Evolutionary conservation across 2,888 invertebrate species (phyloP), one percentile per base, ranked within the genome.

Genomic region (Siphlonurus alternatus): DNA sequence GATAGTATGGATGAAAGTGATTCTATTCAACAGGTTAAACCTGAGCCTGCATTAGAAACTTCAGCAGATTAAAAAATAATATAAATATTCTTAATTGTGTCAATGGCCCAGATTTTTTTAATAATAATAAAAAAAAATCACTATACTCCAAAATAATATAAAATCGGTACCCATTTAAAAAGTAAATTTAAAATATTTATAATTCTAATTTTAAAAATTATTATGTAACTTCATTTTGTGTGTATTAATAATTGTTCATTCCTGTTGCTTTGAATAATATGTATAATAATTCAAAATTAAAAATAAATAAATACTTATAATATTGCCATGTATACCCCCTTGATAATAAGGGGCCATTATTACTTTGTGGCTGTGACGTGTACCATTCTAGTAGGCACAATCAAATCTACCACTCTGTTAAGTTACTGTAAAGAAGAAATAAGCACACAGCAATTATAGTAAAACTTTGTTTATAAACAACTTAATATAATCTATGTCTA

Each of bases 61-160:
- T 56, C 61, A 61, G 69, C 71, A 71, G 71, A 71, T 73, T 73
- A 73, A 74, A 72, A 71, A 10, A 38, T 38, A 38, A 38, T 38
- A 22, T 60, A 23, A 60, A 23, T 19, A 23, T 60, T 60, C 18
- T 18, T n/a, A 60, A 23, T 60, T 60, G 60, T 60, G 22, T 60
- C 38, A 10, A 38, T 38, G 38, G 38, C 38, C 38, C 38, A 38
- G 15, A 10, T 38, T 38, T 38, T 38, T 10, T 38, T 38, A 10
- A 38, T 38, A 38, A 38, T 38, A 38, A 10, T 38, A 38, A 10
- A 15, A 10, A 38, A 38, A 10, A 38, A 38, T 38, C 38, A 38
- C 38, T 38, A 38, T 38, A 38, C 38, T 38, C 38, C 38, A 38
- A 10, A 38, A 38, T 5, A 10, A 38, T 38, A 38, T 38, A 38